Conservation (phyloP, 2,113 vertebrate species). For the Chionodraco myersi region DNA sequence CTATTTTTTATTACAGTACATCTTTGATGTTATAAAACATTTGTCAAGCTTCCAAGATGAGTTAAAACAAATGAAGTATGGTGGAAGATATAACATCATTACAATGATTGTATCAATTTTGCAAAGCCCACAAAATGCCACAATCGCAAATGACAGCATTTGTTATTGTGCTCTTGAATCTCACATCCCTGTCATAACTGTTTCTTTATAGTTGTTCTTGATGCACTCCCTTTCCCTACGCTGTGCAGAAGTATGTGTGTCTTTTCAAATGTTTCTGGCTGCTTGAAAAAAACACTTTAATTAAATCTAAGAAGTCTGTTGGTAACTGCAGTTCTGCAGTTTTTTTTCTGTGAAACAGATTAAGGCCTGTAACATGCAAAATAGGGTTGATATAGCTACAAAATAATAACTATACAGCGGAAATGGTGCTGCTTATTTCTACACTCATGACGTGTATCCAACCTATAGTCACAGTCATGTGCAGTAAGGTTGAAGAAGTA, state of each 20-base stretch:
- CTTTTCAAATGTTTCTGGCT: neutral
- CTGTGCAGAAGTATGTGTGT: neutral
- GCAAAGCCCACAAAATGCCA: neutral
- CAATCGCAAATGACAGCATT: neutral
- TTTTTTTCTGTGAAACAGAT: too few species aligned
- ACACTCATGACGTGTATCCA: neutral
- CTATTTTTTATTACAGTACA: neutral
- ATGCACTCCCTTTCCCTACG: neutral
- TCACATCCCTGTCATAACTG: neutral
- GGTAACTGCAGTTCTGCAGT: neutral
- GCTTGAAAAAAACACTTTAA: neutral
- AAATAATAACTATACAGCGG: neutral
- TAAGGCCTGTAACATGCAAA: too few species aligned
- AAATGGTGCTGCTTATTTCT: neutral
- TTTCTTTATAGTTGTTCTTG: neutral
- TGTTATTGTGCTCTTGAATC: conserved; percentile 1
- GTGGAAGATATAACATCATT: neutral
- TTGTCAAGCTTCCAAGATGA: conserved; percentile 1
- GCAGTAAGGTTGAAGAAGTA: neutral
- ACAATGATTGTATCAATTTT: neutral
- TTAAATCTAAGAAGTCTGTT: neutral
- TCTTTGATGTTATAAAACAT: conserved; percentile 15
- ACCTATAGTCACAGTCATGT: neutral
- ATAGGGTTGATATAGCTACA: too few species aligned
- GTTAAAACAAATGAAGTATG: neutral